These are phyloP conservation scores for Alethe diademata DNA, from an alignment of 2,113 vertebrate species.

Conservation along the genomic window DNA sequence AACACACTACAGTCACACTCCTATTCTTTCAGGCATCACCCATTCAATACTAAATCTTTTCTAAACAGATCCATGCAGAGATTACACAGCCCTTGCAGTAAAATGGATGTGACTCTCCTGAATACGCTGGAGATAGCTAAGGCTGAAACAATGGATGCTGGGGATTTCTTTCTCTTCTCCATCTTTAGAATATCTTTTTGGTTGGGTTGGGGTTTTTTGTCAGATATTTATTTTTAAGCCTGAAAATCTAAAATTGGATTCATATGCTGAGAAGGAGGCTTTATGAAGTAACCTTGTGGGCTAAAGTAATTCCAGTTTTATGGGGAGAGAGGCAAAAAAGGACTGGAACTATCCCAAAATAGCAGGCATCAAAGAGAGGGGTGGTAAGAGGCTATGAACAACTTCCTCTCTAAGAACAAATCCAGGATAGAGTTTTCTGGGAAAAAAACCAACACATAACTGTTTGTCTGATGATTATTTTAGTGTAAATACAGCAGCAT, in stretches of 20 bases:
- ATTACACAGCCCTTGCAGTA: background rate
- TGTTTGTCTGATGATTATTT: constrained; percentile 10
- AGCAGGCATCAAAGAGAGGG: constrained; percentile 3
- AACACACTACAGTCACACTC: background rate
- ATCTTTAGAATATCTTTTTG: background rate
- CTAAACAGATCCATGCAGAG: background rate
- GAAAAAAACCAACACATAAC: background rate
- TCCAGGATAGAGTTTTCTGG: constrained; percentile 4
- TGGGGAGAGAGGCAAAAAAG: background rate
- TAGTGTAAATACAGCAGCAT: background rate
- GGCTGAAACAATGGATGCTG: background rate
- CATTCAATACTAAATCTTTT: background rate
- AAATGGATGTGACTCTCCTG: background rate
- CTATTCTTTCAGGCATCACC: background rate
- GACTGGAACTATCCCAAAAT: constrained; percentile 37
- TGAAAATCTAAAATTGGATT: constrained; percentile 14
- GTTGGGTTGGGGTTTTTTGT: background rate
- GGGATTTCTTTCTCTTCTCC: background rate
- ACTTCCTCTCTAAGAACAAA: constrained; percentile 35
- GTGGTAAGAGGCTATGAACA: background rate
- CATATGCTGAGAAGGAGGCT: background rate
- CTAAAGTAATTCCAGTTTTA: constrained; percentile 27
- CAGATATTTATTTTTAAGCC: constrained; percentile 22
- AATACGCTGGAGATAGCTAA: background rate
- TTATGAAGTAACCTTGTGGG: background rate